These are phyloP conservation scores for Labeo rohita DNA, from an alignment of 2,113 vertebrate species.

Conservation along the genomic window DNA sequence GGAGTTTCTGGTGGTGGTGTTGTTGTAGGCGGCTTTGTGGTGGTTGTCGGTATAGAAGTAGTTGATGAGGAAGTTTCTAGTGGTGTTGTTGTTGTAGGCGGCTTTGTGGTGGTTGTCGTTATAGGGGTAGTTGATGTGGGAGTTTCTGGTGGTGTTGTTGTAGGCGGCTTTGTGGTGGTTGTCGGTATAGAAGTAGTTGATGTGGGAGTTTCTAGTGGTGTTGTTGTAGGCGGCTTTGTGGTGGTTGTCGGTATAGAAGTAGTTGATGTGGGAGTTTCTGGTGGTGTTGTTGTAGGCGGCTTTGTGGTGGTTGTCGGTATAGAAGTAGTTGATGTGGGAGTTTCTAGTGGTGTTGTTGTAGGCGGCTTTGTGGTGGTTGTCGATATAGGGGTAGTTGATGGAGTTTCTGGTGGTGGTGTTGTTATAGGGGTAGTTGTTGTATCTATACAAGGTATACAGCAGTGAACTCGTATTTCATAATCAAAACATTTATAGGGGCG, in stretches of 20 bases:
- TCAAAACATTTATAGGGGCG: constrained; percentile 59
- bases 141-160: neutral
- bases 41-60: neutral
- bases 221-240: too few relatives aligned
- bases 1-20: constrained; percentile 14
- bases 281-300: neutral
- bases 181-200: too few relatives aligned
- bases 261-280: too few relatives aligned
- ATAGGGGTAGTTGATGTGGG: too few relatives aligned
- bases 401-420: too few relatives aligned
- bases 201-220: too few relatives aligned
- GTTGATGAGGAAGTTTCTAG: neutral
- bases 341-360: constrained; percentile 24
- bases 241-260: neutral
- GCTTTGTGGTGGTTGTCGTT: neutral
- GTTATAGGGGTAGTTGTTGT: neutral
- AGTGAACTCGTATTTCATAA: constrained; percentile 57
- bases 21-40: neutral
- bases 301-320: neutral
- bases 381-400: neutral
- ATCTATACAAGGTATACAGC: constrained; percentile 47
- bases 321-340: neutral
- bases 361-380: neutral
- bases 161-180: too few relatives aligned
- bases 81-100: neutral